Conservation (phyloP, 1,140 invertebrate species). For the Caenorhabditis tropicalis region DNA sequence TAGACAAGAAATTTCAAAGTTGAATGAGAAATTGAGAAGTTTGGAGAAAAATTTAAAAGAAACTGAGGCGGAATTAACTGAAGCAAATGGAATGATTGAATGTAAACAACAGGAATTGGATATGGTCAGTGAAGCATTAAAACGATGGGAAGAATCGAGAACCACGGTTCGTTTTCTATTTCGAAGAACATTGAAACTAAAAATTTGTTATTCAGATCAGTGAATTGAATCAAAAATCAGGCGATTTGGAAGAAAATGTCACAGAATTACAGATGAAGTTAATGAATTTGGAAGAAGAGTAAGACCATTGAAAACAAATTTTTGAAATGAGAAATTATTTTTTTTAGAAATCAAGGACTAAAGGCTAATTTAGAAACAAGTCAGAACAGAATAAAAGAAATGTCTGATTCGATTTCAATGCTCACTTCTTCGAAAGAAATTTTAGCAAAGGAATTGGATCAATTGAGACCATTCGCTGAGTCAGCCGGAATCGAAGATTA, state of each 20-base stretch:
- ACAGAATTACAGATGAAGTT: neutral
- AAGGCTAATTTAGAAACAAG: neutral
- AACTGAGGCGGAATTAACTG: neutral
- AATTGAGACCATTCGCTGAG: constrained; percentile 46
- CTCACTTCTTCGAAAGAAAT: constrained; percentile 28
- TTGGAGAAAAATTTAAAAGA: constrained; percentile 42
- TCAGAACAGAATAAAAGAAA: neutral
- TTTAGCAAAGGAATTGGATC: constrained; percentile 47
- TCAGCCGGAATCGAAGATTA: constrained; percentile 30
- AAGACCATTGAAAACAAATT: neutral
- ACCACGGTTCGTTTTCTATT: neutral
- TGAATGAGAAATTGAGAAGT: constrained; percentile 44
- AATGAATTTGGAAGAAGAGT: constrained; percentile 6
- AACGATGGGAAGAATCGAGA: constrained; percentile 10
- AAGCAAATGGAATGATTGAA: constrained; percentile 4
- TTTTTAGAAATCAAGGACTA: neutral
- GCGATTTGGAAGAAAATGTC: constrained; percentile 30
- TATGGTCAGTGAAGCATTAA: constrained; percentile 26
- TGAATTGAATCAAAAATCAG: constrained; percentile 40
- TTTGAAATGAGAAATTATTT: neutral
- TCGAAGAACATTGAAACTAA: neutral
- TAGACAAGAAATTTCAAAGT: constrained; percentile 53
- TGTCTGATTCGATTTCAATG: constrained; percentile 21
- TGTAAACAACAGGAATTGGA: constrained; percentile 6
- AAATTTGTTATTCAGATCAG: neutral